Conservation (phyloP, 2,888 invertebrate species). For the Acleris literana region DNA sequence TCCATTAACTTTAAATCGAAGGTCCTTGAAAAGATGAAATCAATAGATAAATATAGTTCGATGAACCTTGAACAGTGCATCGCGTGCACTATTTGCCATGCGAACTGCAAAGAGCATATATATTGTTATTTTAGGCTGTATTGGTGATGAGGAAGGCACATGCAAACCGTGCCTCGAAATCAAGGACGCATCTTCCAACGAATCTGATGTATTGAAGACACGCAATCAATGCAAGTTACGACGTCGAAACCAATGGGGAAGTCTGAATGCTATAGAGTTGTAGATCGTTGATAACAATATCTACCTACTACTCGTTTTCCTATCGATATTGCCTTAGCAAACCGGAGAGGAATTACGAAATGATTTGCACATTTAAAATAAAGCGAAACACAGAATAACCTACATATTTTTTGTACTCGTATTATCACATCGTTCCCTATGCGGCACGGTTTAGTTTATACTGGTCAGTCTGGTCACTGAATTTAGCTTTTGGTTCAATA, state of each 20-base stretch:
- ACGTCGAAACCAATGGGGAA: slow-evolving; percentile 37
- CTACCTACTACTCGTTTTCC: neutral
- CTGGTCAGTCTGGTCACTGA: no score
- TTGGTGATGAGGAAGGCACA: neutral
- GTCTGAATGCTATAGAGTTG: slow-evolving; percentile 1
- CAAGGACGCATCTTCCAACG: slow-evolving; percentile 46
- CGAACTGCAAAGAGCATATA: neutral
- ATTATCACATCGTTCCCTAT: no score
- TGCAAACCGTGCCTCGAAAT: slow-evolving; percentile 25
- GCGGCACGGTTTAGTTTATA: no score
- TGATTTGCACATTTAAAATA: no score
- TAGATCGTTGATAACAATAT: slow-evolving; percentile 3
- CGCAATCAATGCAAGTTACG: slow-evolving; percentile 57
- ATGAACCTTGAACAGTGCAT: slow-evolving; percentile 57
- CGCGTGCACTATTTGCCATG: slow-evolving; percentile 49
- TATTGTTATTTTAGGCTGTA: neutral
- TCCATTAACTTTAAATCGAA: slow-evolving; percentile 2
- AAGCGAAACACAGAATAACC: no score
- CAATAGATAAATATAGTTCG: slow-evolving; percentile 28
- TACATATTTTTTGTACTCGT: no score
- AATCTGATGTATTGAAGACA: slow-evolving; percentile 45
- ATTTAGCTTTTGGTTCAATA: no score
- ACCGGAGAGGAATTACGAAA: no score
- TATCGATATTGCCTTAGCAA: no score
- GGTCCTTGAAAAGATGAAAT: neutral